Base-by-base conservation (phyloP, 2,797 vertebrate genomes). In the Rhinophrynus dorsalis region DNA sequence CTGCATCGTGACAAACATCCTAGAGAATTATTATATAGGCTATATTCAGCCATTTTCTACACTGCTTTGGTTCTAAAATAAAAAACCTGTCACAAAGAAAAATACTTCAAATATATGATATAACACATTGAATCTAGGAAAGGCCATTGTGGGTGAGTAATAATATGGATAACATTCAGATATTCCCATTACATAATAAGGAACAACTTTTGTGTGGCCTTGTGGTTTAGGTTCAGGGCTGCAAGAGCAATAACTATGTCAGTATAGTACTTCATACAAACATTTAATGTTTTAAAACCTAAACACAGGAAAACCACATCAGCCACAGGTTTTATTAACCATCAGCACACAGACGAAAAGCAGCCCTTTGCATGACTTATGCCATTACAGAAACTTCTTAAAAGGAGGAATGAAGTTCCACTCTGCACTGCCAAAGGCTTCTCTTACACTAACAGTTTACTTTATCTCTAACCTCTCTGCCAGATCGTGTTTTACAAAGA, bases 251-350 rank as follows among this genome's bases (percentile, higher is more conserved):
- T 75, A 78, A 74, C 63, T 77, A 65, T 75, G 24, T 74, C 74
- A 78, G 55, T 54, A 75, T 23, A 76, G 59, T 71, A 51, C 59
- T 44, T 6, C 24, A 71, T 47, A 35, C 48, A 81, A 82, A 67
- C 80, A 59, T 62, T 59, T 56, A 32, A 74, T 60, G 20, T 35
- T 40, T 75, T 74, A 76, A 78, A 78, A 76, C 60, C 69, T 59
- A 80, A 84, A 81, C 33, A 78, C 18, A 81, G 76, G 75, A 81
- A 87, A 86, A 77, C 72, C 74, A 74, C 75, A 76, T 1, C 12
- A 74, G 23, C 75, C 73, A 57, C 79, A 82, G 64, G 21, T 2
- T 58, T 79, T 62, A 75, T 84, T 78, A 82, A 72, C 63, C 68
- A 78, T 78, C 68, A 79, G 79, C 81, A 70, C 9, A 30, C 37